Evolutionary conservation across 1,140 invertebrate species (phyloP), one percentile per base, ranked within the genome.

Genomic region (Cyphomyrmex costatus): DNA sequence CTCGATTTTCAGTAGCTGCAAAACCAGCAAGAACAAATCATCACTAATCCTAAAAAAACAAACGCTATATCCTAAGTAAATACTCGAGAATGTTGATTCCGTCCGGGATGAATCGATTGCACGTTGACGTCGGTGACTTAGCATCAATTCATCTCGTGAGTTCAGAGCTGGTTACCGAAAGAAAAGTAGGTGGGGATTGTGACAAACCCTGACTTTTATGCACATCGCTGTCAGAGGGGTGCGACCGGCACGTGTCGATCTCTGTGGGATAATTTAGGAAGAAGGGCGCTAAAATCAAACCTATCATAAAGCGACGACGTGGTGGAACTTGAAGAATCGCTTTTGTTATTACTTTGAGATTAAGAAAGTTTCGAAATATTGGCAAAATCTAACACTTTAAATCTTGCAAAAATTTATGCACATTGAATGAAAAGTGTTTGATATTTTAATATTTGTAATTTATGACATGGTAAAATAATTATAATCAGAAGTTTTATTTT

Each of bases 181-280:
- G 49, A 30, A 60, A 53, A 53, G 61, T 30, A 51, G n/a, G 24
- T 46, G 21, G 33, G 79, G 73, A 68, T 51, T 70, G 74, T 76
- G 70, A 63, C 85, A 88, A 56, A 71, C 85, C 73, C 79, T 49
- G 76, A 91, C 78, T 87, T 89, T 91, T 77, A 65, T 71, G 82
- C 70, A 56, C 49, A 63, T 56, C 87, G 51, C 80, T 89, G 89
- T 87, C 82, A 68, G 68, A 78, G 7, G 92, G 92, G 92, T 92
- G 90, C 90, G 87, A 91, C 70, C 36, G 93, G 89, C 94, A 94
- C 94, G 94, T 94, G 93, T 92, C 94, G 90, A 92, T 94, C 92
- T 93, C 92, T 93, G 92, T 94, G 93, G 91, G 93, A 93, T 94
- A 92, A 89, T 92, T 94, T 92, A 76, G 88, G 87, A 46, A 74